Evolutionary conservation across 2,888 invertebrate species (phyloP).

Genomic region (Aproaerema taeniolella): DNA sequence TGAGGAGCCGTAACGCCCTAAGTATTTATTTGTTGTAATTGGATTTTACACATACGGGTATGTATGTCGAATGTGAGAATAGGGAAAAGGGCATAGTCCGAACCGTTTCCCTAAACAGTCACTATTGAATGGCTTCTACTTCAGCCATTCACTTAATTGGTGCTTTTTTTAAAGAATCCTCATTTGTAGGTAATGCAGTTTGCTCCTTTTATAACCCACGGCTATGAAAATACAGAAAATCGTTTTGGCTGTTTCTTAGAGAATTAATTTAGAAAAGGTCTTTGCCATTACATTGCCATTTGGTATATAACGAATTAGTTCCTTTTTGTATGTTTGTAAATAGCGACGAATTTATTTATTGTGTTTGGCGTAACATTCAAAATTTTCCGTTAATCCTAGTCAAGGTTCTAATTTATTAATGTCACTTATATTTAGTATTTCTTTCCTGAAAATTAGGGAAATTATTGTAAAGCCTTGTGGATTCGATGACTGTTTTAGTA

Average conservation of each 20-base stretch:
- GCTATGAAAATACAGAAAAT: conserved; percentile 42
- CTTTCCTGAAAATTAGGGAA: conserved; percentile 24
- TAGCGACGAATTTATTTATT: conserved; percentile 69
- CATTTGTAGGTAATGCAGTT: too few species aligned
- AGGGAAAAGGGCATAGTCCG: too few species aligned
- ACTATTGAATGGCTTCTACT: too few species aligned
- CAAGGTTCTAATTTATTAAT: conserved; percentile 71
- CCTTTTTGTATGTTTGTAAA: conserved; percentile 66
- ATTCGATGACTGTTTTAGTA: conserved; percentile 5
- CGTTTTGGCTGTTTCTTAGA: conserved; percentile 57
- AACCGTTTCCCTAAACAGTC: too few species aligned
- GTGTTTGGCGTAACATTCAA: conserved; percentile 54
- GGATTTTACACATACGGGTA: too few species aligned
- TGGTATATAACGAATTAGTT: conserved; percentile 72
- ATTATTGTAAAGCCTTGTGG: neutral
- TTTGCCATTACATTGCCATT: conserved; percentile 76
- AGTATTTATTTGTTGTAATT: too few species aligned
- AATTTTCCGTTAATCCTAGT: conserved; percentile 72
- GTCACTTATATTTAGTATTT: conserved; percentile 55
- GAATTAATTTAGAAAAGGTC: conserved; percentile 52
- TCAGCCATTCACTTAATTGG: too few species aligned
- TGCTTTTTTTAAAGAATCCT: too few species aligned
- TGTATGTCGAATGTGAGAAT: too few species aligned
- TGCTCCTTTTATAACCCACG: too few species aligned
- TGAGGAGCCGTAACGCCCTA: too few species aligned